Percentiles rank a stretch among this genome's conserved stretches.
Evolutionary conservation across 2,113 vertebrate species (phyloP).

Genomic region (Apus apus): DNA sequence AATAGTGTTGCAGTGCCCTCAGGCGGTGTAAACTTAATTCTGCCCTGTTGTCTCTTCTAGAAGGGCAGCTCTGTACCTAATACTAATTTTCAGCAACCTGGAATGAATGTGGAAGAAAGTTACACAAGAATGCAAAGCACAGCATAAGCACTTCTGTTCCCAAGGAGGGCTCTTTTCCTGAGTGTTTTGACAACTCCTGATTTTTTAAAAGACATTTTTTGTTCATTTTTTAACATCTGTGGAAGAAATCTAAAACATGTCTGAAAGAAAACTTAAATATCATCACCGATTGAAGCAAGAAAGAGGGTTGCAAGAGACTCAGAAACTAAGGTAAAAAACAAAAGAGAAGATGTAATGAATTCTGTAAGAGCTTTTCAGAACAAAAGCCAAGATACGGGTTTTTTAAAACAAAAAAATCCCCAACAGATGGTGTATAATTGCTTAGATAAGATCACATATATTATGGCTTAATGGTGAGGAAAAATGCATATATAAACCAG

Average conservation of each 20-base stretch:
- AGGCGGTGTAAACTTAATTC: slow-evolving; percentile 17
- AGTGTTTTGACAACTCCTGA: not conserved
- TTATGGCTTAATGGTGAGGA: not conserved
- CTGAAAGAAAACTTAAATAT: not conserved
- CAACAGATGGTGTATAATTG: not conserved
- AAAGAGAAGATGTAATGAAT: not conserved
- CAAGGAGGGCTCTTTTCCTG: not conserved
- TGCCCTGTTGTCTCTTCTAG: not conserved
- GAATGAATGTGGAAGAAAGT: not conserved
- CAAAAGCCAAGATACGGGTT: rapidly evolving
- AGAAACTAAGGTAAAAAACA: not conserved
- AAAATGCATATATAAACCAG: not conserved
- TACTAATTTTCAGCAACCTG: not conserved
- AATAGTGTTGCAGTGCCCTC: slow-evolving; percentile 51
- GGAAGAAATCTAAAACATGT: not conserved
- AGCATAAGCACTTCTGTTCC: not conserved
- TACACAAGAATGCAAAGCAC: not conserved
- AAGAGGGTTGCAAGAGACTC: not conserved
- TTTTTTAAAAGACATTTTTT: not conserved
- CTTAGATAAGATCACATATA: not conserved
- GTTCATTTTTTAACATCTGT: not conserved
- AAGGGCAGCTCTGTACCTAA: not conserved
- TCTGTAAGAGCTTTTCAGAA: not conserved
- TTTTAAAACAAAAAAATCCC: not conserved
- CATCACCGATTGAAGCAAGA: not conserved